Base-by-base conservation (phyloP, 2,797 vertebrate species). In the Podarcis siculus region DNA sequence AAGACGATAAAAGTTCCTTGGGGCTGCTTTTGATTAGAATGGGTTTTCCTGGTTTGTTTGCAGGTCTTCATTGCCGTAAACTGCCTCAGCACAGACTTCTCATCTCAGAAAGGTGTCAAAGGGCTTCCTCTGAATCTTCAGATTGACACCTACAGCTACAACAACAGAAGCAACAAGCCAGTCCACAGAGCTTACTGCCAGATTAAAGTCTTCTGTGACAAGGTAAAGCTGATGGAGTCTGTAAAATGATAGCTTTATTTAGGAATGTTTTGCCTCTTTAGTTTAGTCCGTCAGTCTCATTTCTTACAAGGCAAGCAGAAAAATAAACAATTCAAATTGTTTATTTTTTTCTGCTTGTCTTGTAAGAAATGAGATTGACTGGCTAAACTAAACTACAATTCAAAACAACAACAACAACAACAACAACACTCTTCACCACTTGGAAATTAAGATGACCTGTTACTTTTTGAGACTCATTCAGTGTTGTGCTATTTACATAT, bases 141-240 rank as follows among this genome's bases (percentile, higher is more conserved):
- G 94, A 99, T 99, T 0, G 99, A 99, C 95, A 99, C 99, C 8
- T 99, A 99, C 95, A 99, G 99, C 96, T 99, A 99, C 96, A 99
- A 98, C 96, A 99, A 98, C 97, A 98, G 99, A 91, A 99, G 99
- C 96, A 99, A 99, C 97, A 99, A 99, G 92, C 99, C 99, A 42
- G 98, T 99, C 91, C 99, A 99, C 95, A 98, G 99, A 4, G 98
- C 98, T 76, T 99, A 96, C 96, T 99, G 99, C 97, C 99, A 99
- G 96, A 99, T 99, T 92, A 99, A 99, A 95, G 99, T 99, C 90
- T 99, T 99, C 96, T 99, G 99, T 0, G 99, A 99, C 97, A 99
- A 99, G 97, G 97, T 98, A 91, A 92, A 92, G 1, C 35, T 32
- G 23, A 61, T 7, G 39, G 61, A 42, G 1, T 8, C 64, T 90